Base-by-base conservation (phyloP, 2,797 vertebrate species). In the Pteropus rufus region DNA sequence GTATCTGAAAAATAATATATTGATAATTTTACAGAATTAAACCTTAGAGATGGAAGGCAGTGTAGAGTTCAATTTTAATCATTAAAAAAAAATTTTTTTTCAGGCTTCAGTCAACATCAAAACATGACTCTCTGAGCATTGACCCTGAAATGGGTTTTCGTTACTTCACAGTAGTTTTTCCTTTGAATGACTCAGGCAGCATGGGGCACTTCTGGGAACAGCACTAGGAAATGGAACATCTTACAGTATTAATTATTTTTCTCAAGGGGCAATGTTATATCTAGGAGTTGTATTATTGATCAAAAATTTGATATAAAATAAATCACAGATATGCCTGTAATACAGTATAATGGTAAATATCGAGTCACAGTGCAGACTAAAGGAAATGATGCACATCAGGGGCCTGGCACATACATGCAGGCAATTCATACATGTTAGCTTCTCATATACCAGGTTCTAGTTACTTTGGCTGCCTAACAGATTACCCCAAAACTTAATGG, bases 21-120 rank as follows among this genome's bases (percentile, higher is more conserved):
- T 67, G 29, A 76, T 76, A 92, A 52, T 52, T 67, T 96, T 92
- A 39, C 39, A 70, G 73, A 95, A 96, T 89, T 96, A 97, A 89
- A 69, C 24, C 34, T 86, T 91, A 82, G 39, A 76, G 10, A 96
- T 44, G 9, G 19, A 82, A 96, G 60, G 49, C 41, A 94, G 26
- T 58, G 76, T 89, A 46, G 44, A 65, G 23, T 93, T 92, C 18
- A 87, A 52, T 91, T 95, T 52, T 69, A 96, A 76, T 76, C 4
- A 86, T 91, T 80, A 0, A 70, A 95, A 89, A 58, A 46, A n/a
- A 21, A 11, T 24, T 82, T 26, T 24, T 26, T 44, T 80, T 60
- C 75, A 16, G 15, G 15, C 49, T 83, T 79, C 16, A 41, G 12
- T 69, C 46, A 46, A 60, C 64, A 91, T 86, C 11, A 84, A 62